A percentile compares a stretch with the other conserved stretches of the same genome.
phyloP scores from a whole-genome alignment of 2,888 invertebrate genomes.

The Agonopterix alstromeriana region DNA sequence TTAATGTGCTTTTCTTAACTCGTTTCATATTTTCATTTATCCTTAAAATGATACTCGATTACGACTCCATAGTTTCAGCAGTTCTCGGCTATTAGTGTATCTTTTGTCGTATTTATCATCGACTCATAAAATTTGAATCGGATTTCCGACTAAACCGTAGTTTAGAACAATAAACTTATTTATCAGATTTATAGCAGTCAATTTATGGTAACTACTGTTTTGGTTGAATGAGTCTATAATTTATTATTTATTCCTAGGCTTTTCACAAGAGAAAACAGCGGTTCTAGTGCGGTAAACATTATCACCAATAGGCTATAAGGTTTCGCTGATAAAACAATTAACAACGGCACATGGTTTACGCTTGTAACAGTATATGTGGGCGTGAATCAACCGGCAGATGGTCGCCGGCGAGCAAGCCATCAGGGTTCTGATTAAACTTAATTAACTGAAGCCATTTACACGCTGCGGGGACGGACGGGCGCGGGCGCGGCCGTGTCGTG shows the following conservation, averaged over 20 bases:
- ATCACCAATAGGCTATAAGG: conserved; percentile 4
- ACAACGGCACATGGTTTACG: conserved; percentile 5
- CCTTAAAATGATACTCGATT: too few species aligned
- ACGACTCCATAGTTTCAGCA: too few species aligned
- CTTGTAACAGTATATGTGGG: conserved; percentile 64
- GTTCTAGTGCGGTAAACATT: background rate
- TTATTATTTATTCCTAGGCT: too few species aligned
- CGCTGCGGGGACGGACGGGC: conserved; percentile 33
- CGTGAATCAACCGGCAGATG: conserved; percentile 64
- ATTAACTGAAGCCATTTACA: conserved; percentile 76
- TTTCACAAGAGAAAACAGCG: too few species aligned
- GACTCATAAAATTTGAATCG: conserved; percentile 2
- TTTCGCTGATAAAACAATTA: conserved; percentile 6
- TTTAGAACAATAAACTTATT: conserved; percentile 6
- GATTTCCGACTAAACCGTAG: conserved; percentile 1
- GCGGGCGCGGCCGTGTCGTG: conserved; percentile 25
- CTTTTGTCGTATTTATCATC: background rate
- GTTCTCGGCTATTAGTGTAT: too few species aligned
- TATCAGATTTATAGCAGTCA: conserved; percentile 4
- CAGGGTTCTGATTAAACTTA: conserved; percentile 72
- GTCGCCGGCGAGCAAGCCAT: conserved; percentile 40
- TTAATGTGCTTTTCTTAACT: too few species aligned
- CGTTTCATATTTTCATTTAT: too few species aligned
- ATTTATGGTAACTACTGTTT: background rate
- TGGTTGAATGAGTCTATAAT: too few species aligned